These are phyloP conservation scores for Stenotaenia linearis DNA, from an alignment of 2,888 invertebrate genomes.

Conservation along the genomic window DNA sequence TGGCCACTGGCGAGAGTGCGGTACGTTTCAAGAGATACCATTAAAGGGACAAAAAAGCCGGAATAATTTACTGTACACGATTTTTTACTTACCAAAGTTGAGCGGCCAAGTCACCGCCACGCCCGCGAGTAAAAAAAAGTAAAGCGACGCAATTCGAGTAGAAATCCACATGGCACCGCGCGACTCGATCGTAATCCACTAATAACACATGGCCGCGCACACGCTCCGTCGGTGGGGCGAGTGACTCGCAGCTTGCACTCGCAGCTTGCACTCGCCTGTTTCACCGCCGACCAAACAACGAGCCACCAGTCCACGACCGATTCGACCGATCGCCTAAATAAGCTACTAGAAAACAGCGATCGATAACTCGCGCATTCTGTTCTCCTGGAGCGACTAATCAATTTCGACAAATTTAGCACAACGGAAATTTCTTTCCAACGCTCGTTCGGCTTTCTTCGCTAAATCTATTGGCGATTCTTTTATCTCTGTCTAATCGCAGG, in stretches of 20 bases:
- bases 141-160: neutral
- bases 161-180: neutral
- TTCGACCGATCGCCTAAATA: neutral
- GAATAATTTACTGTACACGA: too few species aligned
- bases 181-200: neutral
- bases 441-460: too few species aligned
- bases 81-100: neutral
- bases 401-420: neutral
- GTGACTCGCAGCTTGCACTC: neutral
- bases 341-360: neutral
- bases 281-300: neutral
- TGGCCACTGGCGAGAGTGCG: neutral
- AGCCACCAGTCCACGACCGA: neutral
- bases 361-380: neutral
- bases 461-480: too few species aligned
- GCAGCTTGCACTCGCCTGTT: neutral
- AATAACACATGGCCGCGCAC: neutral
- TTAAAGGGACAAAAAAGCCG: too few species aligned
- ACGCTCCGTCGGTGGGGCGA: neutral
- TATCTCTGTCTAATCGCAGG: too few species aligned
- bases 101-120: neutral
- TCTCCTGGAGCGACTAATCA: neutral
- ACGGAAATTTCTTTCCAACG: too few species aligned
- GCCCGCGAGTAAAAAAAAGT: neutral
- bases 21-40: neutral